A percentile compares a stretch with the other conserved stretches of the same genome.
phyloP scores from a whole-genome alignment of 2,888 invertebrate genomes.

The Pardosa pseudoannulata region DNA sequence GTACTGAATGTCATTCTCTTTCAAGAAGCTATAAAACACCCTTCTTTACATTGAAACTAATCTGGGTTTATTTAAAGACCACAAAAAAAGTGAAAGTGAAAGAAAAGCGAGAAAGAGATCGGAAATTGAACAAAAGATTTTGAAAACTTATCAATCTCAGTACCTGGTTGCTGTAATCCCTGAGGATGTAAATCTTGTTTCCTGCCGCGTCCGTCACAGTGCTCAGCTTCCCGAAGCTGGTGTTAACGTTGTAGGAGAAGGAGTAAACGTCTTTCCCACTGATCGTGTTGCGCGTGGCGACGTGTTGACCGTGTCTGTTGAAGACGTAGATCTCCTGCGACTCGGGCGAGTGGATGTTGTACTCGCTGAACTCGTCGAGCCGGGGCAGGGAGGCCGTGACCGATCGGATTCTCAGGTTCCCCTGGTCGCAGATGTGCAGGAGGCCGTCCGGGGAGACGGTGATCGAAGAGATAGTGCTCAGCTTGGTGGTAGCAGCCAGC shows the following conservation, averaged over 20 bases:
- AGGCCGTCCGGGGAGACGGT: conserved; percentile 96
- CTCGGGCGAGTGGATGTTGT: conserved; percentile 94
- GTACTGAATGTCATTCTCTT: too few species aligned
- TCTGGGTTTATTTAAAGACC: too few species aligned
- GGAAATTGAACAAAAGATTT: too few species aligned
- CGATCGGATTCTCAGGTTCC: conserved; percentile 78
- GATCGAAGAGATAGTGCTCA: conserved; percentile 82
- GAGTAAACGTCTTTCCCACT: conserved; percentile 95
- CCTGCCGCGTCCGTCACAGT: conserved; percentile 93
- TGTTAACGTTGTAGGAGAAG: conserved; percentile 86
- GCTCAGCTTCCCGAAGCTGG: conserved; percentile 88
- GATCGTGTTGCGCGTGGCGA: conserved; percentile 91
- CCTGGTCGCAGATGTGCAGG: conserved; percentile 95
- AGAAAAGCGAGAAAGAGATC: too few species aligned
- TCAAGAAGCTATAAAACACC: too few species aligned
- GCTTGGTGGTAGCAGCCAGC: conserved; percentile 78
- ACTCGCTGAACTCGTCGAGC: conserved; percentile 89
- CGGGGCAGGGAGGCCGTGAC: conserved; percentile 85
- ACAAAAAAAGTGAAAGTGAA: too few species aligned
- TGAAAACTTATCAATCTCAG: too few species aligned
- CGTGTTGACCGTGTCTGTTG: conserved; percentile 95
- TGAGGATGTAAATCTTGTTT: conserved; percentile 91
- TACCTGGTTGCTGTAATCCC: conserved; percentile 84
- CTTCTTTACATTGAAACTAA: too few species aligned
- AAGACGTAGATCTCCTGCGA: conserved; percentile 95